These are phyloP conservation scores for Arnoldichthys spilopterus DNA, from an alignment of 2,797 vertebrate genomes.

Conservation along the genomic window DNA sequence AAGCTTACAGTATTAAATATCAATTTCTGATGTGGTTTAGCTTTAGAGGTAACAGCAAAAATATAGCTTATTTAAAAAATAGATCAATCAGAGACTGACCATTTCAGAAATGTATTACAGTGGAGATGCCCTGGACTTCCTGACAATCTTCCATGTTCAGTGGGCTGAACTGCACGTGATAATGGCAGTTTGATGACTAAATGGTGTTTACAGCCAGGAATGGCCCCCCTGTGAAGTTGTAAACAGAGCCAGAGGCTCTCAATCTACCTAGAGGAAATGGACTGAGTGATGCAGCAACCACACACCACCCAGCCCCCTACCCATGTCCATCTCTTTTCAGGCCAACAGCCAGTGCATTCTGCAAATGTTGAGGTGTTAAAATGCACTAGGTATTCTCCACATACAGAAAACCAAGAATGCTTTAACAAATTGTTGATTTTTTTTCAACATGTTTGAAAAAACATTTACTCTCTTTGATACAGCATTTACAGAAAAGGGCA, in stretches of 20 bases:
- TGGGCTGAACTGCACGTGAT: slow-evolving; percentile 38
- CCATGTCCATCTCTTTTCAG: not conserved
- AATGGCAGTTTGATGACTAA: slow-evolving; percentile 45
- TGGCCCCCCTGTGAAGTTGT: slow-evolving; percentile 12
- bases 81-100: not conserved
- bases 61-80: not conserved
- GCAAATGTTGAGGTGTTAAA: not conserved
- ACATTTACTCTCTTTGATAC: too few relatives aligned
- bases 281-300: slow-evolving; percentile 12
- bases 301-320: not conserved
- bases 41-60: not conserved
- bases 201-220: slow-evolving; percentile 43
- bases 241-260: slow-evolving; percentile 16
- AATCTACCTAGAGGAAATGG: slow-evolving; percentile 18
- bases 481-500: too few relatives aligned
- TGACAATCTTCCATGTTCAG: slow-evolving; percentile 23
- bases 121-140: not conserved
- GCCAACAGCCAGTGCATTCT: not conserved
- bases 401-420: too few relatives aligned
- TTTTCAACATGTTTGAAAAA: too few relatives aligned
- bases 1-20: too few relatives aligned
- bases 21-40: too few relatives aligned
- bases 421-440: too few relatives aligned
- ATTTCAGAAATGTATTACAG: slow-evolving; percentile 11
- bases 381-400: not conserved